Percentiles rank a stretch among this genome's conserved stretches.
Conservation (phyloP, 2,113 vertebrate species). For the Vulpes lagopus region DNA sequence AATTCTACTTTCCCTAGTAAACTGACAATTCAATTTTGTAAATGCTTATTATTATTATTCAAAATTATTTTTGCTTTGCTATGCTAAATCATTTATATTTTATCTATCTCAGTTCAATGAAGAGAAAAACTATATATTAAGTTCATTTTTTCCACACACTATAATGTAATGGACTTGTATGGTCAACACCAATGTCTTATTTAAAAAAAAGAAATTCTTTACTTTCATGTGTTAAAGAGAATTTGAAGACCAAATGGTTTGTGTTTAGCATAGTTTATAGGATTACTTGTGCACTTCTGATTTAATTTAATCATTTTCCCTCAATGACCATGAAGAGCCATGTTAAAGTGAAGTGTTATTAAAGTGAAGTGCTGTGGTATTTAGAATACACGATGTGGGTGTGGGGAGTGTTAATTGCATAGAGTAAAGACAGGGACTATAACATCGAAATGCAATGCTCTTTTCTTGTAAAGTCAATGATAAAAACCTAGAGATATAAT, state of each 20-base stretch:
- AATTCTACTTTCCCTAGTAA: neutral
- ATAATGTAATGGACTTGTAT: neutral
- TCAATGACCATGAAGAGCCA: conserved; percentile 82
- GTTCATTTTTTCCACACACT: neutral
- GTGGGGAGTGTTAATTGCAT: conserved; percentile 64
- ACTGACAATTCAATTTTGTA: neutral
- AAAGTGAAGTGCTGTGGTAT: conserved; percentile 63
- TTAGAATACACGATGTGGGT: conserved; percentile 51
- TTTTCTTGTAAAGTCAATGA: conserved; percentile 76
- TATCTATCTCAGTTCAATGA: neutral
- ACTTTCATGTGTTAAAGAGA: conserved; percentile 76
- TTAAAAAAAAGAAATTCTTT: conserved; percentile 61
- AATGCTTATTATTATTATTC: neutral
- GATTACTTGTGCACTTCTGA: conserved; percentile 77
- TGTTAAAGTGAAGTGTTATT: conserved; percentile 81
- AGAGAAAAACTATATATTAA: neutral
- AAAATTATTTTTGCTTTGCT: neutral
- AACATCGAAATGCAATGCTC: neutral
- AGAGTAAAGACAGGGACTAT: conserved; percentile 70
- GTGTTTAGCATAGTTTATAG: conserved; percentile 73
- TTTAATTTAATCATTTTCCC: conserved; percentile 84
- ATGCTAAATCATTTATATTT: neutral
- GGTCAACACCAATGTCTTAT: conserved; percentile 7
- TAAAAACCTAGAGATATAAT: conserved; percentile 16
- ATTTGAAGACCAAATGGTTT: conserved; percentile 72